Conservation (phyloP, 2,888 invertebrate genomes). For the Meiosimyza decipiens region DNA sequence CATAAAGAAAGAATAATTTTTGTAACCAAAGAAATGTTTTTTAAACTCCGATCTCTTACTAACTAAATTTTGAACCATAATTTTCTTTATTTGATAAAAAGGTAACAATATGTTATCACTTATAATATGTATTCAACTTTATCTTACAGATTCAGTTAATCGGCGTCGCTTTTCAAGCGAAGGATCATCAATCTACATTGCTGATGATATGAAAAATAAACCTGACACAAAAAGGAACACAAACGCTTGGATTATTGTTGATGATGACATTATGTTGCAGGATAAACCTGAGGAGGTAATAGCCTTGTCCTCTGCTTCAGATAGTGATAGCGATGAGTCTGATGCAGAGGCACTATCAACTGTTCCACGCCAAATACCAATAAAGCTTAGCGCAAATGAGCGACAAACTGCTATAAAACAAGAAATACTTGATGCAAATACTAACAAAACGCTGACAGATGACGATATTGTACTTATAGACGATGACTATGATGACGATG, state of each 20-base stretch:
- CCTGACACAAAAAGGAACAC: constrained; percentile 17
- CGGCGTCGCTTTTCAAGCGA: constrained; percentile 46
- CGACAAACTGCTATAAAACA: constrained; percentile 59
- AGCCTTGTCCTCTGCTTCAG: constrained; percentile 53
- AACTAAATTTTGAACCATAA: too few species aligned
- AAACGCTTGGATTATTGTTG: constrained; percentile 51
- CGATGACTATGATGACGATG: constrained; percentile 56
- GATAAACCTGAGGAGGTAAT: constrained; percentile 49
- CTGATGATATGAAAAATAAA: constrained; percentile 44
- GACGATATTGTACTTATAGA: constrained; percentile 62
- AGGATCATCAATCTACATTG: neutral
- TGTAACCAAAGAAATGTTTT: too few species aligned
- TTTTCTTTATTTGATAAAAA: too few species aligned
- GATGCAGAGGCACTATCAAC: constrained; percentile 21
- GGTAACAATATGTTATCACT: too few species aligned
- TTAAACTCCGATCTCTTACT: too few species aligned
- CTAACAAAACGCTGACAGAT: constrained; percentile 45
- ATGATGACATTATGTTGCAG: constrained; percentile 59
- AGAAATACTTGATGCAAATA: constrained; percentile 59
- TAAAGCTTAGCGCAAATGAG: constrained; percentile 49
- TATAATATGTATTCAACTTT: constrained; percentile 1
- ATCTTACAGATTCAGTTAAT: constrained; percentile 49
- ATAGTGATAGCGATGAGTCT: constrained; percentile 31
- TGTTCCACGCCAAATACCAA: constrained; percentile 14
- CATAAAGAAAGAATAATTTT: too few species aligned